Base-by-base conservation (phyloP, 2,888 invertebrate species). In the Melieria crassipennis region DNA sequence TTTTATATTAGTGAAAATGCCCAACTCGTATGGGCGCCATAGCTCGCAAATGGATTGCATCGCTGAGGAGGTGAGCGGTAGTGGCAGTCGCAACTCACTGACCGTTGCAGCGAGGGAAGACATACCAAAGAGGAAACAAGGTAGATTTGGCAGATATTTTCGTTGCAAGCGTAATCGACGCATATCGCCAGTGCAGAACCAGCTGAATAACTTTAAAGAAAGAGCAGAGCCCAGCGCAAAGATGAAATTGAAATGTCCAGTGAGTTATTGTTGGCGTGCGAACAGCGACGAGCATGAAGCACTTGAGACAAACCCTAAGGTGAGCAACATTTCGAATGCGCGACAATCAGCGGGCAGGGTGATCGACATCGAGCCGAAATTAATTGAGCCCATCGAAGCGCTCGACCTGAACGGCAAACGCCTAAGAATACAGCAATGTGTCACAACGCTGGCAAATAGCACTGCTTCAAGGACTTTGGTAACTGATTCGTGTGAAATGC, bases 1-100 rank as follows among this genome's bases (percentile, higher is more conserved):
- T 70, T 84, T 77, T 47, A 85, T 85, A n/a, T 76, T 85, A 70
- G 84, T 86, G 9, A 84, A 85, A 72, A 81, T 85, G 78, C 82
- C 85, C 0, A 68, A 72, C 43, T 16, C 30, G 1, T 60, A 65
- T 50, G 61, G 61, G 65, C 67, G 48, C 5, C 61, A 48, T 7
- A 45, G 71, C 9, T 52, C 66, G 9, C 62, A 62, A n/a, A 71
- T 67, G 62, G 74, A 74, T 10, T 16, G 67, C 13, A 74, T 74
- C 48, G 50, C 50, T 6, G 72, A 72, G 65, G 74, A 71, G 48
- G 69, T 46, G 71, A 50, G 72, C 70, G 1, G 61, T 45, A 43
- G 30, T 30, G 30, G 30, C 30, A 30, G 30, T 30, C 30, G 30
- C 30, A 0, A 3, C 30, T 30, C 30, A 30, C 30, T 30, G 30